A percentile compares a stretch with the other conserved stretches of the same genome.
Conservation (phyloP, 2,113 vertebrate genomes). For the Scalopus aquaticus region DNA sequence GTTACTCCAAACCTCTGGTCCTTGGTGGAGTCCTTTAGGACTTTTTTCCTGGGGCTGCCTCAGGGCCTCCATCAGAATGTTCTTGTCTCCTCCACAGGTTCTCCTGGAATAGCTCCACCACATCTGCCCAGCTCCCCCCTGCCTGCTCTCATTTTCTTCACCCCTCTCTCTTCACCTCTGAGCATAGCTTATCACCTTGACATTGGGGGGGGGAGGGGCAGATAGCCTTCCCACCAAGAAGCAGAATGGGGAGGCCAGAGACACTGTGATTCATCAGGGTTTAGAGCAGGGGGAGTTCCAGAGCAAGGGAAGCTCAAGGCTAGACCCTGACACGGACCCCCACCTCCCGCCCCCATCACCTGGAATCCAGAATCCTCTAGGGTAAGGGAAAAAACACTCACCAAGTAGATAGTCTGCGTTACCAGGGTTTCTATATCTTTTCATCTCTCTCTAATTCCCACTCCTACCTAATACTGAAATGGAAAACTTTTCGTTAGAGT, state of each 20-base stretch:
- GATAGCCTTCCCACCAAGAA: neutral
- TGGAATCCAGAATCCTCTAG: neutral
- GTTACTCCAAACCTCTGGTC: neutral
- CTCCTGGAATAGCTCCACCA: neutral
- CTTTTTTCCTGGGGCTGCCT: neutral
- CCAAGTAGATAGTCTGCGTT: neutral
- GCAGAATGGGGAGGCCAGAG: neutral
- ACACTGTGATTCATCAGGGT: slow-evolving; percentile 38
- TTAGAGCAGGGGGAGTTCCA: slow-evolving; percentile 40
- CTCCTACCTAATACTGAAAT: neutral
- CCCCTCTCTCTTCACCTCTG: neutral
- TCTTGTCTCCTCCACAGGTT: neutral
- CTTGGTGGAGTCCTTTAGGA: neutral
- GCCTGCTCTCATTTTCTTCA: neutral
- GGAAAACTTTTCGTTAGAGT: neutral
- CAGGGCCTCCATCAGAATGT: neutral
- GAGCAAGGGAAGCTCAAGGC: neutral
- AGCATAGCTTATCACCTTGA: neutral
- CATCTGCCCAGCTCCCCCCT: neutral
- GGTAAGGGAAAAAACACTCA: neutral
- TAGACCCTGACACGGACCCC: too few relatives aligned
- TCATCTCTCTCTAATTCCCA: neutral
- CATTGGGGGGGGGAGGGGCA: neutral
- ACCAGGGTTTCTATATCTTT: neutral
- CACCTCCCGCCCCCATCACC: too few relatives aligned